These are phyloP conservation scores for Megalonaias nervosa DNA, from an alignment of 1,140 invertebrate species.

Conservation along the genomic window DNA sequence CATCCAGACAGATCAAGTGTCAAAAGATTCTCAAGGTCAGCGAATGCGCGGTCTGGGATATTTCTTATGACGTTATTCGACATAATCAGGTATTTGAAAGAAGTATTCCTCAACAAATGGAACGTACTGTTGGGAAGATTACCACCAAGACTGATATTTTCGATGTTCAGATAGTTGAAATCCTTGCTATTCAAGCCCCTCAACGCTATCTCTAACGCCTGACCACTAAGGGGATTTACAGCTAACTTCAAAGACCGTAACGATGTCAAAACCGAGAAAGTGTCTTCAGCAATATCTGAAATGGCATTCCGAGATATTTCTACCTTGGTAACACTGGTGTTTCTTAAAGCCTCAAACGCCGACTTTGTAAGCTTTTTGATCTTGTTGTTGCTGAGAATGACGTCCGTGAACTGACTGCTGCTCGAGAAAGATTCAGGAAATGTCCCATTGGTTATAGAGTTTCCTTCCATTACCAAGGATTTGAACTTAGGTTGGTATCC, in stretches of 20 bases:
- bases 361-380: constrained; percentile 38
- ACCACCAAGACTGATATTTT: constrained; percentile 41
- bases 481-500: constrained; percentile 33
- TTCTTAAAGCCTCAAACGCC: constrained; percentile 40
- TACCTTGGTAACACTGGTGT: constrained; percentile 35
- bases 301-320: constrained; percentile 48
- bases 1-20: constrained; percentile 47
- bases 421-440: constrained; percentile 40
- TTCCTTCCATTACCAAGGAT: constrained; percentile 44
- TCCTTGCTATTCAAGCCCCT: constrained; percentile 32
- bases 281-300: constrained; percentile 26
- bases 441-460: constrained; percentile 42
- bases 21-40: constrained; percentile 39
- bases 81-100: constrained; percentile 48
- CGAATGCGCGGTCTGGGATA: constrained; percentile 42
- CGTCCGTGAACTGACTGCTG: constrained; percentile 9
- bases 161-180: constrained; percentile 50
- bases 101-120: constrained; percentile 39
- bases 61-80: constrained; percentile 42
- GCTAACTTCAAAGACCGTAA: constrained; percentile 52
- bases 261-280: constrained; percentile 40
- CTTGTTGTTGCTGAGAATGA: constrained; percentile 52
- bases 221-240: constrained; percentile 40
- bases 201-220: constrained; percentile 36
- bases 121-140: constrained; percentile 44